These are phyloP conservation scores for Hippopotamyrus pictus DNA, from an alignment of 2,797 vertebrate species.

Conservation along the genomic window DNA sequence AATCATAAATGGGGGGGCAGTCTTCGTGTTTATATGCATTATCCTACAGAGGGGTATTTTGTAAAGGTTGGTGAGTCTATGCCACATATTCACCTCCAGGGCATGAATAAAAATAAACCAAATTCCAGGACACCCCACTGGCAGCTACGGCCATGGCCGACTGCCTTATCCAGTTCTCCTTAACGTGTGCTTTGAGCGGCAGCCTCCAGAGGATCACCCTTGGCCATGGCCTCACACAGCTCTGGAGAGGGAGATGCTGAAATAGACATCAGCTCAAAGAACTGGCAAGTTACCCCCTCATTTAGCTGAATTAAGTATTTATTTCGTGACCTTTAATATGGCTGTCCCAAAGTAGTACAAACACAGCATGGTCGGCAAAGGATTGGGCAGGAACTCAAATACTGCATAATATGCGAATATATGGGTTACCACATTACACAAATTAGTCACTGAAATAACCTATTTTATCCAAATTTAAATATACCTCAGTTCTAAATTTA, in stretches of 20 bases:
- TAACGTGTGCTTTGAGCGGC: not conserved
- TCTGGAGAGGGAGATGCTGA: not conserved
- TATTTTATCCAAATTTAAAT: not conserved
- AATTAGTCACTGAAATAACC: not conserved
- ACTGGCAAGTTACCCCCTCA: not conserved
- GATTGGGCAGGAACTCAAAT: not conserved
- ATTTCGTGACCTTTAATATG: not conserved
- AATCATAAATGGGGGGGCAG: not conserved
- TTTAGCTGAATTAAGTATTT: not conserved
- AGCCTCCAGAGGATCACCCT: not conserved
- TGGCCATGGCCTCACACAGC: not conserved
- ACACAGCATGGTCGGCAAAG: not conserved
- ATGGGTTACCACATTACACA: not conserved
- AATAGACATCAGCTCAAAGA: not conserved
- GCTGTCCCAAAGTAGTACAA: not conserved
- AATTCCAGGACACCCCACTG: not conserved
- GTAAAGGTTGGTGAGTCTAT: not conserved
- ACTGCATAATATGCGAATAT: not conserved
- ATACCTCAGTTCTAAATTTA: not conserved
- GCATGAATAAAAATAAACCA: not conserved
- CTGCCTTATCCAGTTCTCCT: not conserved
- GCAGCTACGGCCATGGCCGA: not conserved
- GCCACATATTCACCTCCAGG: not conserved
- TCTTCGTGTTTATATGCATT: not conserved
- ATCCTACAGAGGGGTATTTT: not conserved